Percentiles rank a stretch among this genome's conserved stretches.
Evolutionary conservation across 2,797 vertebrate genomes (phyloP).

Genomic region (Erpetoichthys calabaricus): DNA sequence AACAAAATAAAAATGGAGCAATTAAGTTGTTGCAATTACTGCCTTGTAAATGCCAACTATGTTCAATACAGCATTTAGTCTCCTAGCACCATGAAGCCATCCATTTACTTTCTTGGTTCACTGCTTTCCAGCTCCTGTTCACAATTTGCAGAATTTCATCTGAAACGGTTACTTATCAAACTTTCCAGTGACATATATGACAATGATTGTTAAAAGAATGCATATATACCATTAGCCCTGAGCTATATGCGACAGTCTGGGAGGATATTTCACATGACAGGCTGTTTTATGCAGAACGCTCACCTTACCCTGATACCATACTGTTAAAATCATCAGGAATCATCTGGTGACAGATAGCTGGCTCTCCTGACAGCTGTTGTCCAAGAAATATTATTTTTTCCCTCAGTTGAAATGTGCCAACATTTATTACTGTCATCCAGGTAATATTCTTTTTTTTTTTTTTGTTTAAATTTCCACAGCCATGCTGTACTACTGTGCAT

Average conservation of each 20-base stretch:
- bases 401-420: no score
- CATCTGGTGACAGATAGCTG: conserved; percentile 2
- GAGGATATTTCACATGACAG: conserved; percentile 13
- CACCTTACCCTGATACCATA: background rate
- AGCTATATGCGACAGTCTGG: background rate
- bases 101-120: background rate
- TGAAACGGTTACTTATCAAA: background rate
- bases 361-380: background rate
- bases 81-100: background rate
- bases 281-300: background rate
- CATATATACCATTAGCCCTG: background rate
- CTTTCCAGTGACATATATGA: background rate
- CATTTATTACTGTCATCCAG: conserved; percentile 1
- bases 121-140: background rate
- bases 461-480: no score
- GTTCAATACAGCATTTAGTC: background rate
- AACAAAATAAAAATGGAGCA: background rate
- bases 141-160: background rate
- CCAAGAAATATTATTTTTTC: conserved; percentile 2
- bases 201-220: background rate
- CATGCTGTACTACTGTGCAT: no score
- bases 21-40: background rate
- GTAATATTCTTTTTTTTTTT: no score
- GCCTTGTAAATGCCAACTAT: no score
- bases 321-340: conserved; percentile 1